A percentile compares a stretch with the other conserved stretches of the same genome.
phyloP scores from a whole-genome alignment of 2,797 vertebrate species.

The Danio aesculapii region DNA sequence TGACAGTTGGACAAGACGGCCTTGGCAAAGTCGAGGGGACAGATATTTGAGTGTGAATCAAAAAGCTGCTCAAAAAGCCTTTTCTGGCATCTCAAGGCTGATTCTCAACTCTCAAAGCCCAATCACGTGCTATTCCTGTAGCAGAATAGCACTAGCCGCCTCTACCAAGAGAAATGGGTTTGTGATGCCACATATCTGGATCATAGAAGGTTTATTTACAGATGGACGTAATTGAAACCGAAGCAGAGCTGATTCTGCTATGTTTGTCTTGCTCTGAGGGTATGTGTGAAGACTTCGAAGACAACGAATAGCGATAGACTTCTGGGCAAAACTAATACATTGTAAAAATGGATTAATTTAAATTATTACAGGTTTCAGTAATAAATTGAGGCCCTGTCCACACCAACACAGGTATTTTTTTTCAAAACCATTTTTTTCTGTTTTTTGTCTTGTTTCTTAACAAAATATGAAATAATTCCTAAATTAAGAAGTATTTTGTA shows the following conservation, averaged over 20 bases:
- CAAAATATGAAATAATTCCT: no score
- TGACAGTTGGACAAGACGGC: constrained; percentile 56
- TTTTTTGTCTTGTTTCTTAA: no score
- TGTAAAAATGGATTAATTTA: no score
- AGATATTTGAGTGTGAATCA: constrained; percentile 57
- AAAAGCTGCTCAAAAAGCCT: constrained; percentile 48
- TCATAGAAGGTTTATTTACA: constrained; percentile 41
- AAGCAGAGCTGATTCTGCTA: not conserved
- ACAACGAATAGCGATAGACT: no score
- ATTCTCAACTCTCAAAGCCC: constrained; percentile 41
- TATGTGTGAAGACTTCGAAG: no score
- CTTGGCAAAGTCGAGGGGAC: constrained; percentile 52
- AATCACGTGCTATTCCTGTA: constrained; percentile 42
- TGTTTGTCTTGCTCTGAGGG: constrained; percentile 24
- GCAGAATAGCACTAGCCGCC: constrained; percentile 17
- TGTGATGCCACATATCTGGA: constrained; percentile 47
- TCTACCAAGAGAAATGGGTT: constrained; percentile 34
- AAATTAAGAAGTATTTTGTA: no score
- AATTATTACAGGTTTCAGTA: no score
- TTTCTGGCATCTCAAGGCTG: constrained; percentile 58
- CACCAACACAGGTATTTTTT: no score
- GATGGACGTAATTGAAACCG: constrained; percentile 37
- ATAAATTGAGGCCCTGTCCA: no score
- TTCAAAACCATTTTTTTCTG: no score
- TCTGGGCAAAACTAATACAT: no score